Conservation (phyloP, 2,113 vertebrate genomes). For the Prinia subflava region DNA sequence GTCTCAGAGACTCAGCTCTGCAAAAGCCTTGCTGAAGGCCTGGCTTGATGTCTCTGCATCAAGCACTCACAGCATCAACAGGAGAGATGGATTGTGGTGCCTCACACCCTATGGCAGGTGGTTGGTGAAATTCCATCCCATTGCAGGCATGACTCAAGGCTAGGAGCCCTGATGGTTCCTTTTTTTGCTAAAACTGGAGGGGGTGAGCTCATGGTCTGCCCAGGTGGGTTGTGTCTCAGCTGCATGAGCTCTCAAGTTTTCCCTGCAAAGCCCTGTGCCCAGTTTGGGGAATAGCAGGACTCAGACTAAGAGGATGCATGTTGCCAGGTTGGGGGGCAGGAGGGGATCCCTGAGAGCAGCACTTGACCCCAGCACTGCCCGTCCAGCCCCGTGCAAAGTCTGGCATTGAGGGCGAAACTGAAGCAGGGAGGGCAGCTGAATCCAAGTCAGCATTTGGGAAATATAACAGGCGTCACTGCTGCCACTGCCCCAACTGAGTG, state of each 20-base stretch:
- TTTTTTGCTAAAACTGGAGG: background rate
- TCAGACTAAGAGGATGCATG: background rate
- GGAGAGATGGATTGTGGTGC: background rate
- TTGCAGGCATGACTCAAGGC: background rate
- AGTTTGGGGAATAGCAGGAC: background rate
- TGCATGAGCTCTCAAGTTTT: background rate
- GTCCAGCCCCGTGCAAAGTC: background rate
- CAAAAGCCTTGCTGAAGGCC: background rate
- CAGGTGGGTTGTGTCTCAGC: background rate
- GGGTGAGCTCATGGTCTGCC: background rate
- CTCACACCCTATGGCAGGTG: background rate
- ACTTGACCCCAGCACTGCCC: background rate
- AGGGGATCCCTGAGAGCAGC: conserved; percentile 29
- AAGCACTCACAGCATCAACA: background rate
- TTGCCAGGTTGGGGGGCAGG: background rate
- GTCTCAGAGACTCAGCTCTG: background rate
- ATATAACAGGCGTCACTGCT: accelerated
- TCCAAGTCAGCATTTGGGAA: background rate
- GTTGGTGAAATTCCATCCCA: background rate
- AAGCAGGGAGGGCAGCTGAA: background rate
- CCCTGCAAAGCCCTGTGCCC: background rate
- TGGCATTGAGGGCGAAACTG: background rate
- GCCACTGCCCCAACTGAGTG: background rate
- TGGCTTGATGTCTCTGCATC: background rate
- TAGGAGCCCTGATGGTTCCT: background rate